phyloP scores from a whole-genome alignment of 1,140 invertebrate genomes.

The Anastrepha obliqua region DNA sequence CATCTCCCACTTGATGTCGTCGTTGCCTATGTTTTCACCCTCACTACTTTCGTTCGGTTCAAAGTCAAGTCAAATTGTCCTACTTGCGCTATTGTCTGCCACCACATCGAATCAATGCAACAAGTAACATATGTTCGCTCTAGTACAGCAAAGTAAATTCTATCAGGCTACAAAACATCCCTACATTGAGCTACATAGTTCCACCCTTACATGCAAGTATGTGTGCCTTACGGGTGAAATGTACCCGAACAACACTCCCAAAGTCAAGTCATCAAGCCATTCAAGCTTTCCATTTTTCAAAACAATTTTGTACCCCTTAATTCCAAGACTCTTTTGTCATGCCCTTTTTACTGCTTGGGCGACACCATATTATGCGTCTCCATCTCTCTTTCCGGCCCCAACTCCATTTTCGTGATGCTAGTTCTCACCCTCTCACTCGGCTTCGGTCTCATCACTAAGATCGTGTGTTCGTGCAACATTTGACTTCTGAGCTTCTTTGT shows the following conservation, averaged over 20 bases:
- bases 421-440: background rate
- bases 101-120: slow-evolving; percentile 20
- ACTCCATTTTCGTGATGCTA: background rate
- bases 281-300: slow-evolving; percentile 2
- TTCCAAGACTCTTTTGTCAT: background rate
- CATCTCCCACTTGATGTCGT: background rate
- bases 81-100: slow-evolving; percentile 37
- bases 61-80: slow-evolving; percentile 13
- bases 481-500: slow-evolving; percentile 43
- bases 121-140: slow-evolving; percentile 9
- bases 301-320: background rate
- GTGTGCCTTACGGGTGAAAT: background rate
- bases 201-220: background rate
- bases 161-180: background rate
- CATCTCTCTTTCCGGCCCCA: background rate
- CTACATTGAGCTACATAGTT: background rate
- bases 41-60: background rate
- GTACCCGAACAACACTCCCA: background rate
- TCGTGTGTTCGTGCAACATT: slow-evolving; percentile 6
- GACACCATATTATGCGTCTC: background rate
- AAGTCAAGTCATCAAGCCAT: background rate
- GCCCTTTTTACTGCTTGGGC: slow-evolving; percentile 13
- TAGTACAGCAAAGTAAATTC: background rate
- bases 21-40: background rate
- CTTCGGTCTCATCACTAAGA: background rate